phyloP scores from a whole-genome alignment of 2,888 invertebrate species.

The Caenorhabditis afra region DNA sequence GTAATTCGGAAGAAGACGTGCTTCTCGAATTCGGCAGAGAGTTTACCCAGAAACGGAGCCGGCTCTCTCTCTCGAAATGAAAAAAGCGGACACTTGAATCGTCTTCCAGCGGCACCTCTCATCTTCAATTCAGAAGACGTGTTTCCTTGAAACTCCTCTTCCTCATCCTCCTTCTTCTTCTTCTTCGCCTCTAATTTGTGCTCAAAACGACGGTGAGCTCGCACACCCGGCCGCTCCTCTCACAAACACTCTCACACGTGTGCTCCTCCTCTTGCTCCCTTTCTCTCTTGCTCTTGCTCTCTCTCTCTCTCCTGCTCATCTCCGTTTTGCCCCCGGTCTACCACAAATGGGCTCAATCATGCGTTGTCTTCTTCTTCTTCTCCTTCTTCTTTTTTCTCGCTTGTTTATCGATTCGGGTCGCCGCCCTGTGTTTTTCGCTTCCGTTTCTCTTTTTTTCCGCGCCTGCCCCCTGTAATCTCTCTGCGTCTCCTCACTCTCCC shows the following conservation, averaged over 20 bases:
- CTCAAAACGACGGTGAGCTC: too few species aligned
- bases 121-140: too few species aligned
- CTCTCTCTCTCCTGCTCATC: slow-evolving; percentile 17
- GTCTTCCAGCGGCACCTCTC: too few species aligned
- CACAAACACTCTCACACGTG: slow-evolving; percentile 11
- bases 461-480: slow-evolving; percentile 19
- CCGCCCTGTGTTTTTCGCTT: slow-evolving; percentile 22
- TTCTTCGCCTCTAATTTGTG: background rate
- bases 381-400: too few species aligned
- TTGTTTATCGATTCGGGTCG: slow-evolving; percentile 50
- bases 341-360: slow-evolving; percentile 54
- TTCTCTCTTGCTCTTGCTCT: slow-evolving; percentile 1
- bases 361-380: slow-evolving; percentile 25
- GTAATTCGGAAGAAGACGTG: background rate
- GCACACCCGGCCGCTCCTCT: background rate
- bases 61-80: too few species aligned
- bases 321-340: slow-evolving; percentile 24
- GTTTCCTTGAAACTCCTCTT: too few species aligned
- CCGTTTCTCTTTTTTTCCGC: slow-evolving; percentile 38
- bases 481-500: slow-evolving; percentile 25
- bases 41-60: too few species aligned
- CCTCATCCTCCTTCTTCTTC: background rate
- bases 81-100: too few species aligned
- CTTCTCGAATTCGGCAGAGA: too few species aligned
- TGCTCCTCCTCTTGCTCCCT: slow-evolving; percentile 6